A percentile compares a stretch with the other conserved stretches of the same genome.
Conservation (phyloP, 23 tunicate species). For the Oikopleura dioica region DNA sequence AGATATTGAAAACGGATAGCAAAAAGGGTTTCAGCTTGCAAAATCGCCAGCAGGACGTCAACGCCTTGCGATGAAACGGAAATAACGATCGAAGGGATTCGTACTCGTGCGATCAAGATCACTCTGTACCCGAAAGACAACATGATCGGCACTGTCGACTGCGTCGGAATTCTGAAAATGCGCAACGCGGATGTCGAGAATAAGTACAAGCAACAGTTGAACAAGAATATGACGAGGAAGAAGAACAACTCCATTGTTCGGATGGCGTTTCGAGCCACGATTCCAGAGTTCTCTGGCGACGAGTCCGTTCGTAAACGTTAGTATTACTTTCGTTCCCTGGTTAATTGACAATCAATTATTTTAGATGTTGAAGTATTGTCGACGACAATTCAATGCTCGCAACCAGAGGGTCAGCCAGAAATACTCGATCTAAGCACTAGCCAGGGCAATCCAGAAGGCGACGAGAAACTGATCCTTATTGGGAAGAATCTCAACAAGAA, state of each 20-base stretch:
- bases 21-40: conserved; percentile 28
- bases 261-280: conserved; percentile 50
- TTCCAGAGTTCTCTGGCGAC: conserved; percentile 17
- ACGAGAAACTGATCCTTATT: conserved; percentile 56
- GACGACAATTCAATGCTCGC: conserved; percentile 14
- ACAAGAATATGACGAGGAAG: conserved; percentile 41
- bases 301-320: neutral
- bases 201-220: conserved; percentile 8
- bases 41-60: conserved; percentile 62
- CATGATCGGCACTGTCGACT: conserved; percentile 40
- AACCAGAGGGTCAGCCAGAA: conserved; percentile 92
- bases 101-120: conserved; percentile 51
- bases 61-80: conserved; percentile 71
- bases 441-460: conserved; percentile 52
- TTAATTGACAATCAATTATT: conserved; percentile 35
- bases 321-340: conserved; percentile 34
- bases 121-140: conserved; percentile 38
- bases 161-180: conserved; percentile 90
- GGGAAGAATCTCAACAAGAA: conserved; percentile 67
- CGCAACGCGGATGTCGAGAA: conserved; percentile 78
- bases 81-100: conserved; percentile 28
- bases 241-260: conserved; percentile 60
- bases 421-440: conserved; percentile 48
- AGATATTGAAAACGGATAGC: neutral
- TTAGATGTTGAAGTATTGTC: neutral